A percentile compares a stretch with the other conserved stretches of the same genome.
Evolutionary conservation across 2,113 vertebrate genomes (phyloP).

Genomic region (Pluvianellus socialis): DNA sequence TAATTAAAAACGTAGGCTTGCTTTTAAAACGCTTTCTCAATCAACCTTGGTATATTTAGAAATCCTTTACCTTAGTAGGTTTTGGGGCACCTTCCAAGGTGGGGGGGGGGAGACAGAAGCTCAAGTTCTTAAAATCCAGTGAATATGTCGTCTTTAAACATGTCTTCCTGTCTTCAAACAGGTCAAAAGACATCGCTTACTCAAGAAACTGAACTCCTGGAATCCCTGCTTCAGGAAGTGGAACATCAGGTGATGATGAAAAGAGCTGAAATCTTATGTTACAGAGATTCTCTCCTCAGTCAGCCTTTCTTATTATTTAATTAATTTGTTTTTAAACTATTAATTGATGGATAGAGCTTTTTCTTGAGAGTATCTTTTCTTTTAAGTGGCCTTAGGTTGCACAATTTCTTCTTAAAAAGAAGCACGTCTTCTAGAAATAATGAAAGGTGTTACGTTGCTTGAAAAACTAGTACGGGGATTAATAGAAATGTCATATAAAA

Average conservation of each 20-base stretch:
- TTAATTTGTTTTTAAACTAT: neutral
- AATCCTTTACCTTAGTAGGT: neutral
- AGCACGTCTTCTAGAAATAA: neutral
- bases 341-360: neutral
- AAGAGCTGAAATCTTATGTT: neutral
- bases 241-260: constrained; percentile 90
- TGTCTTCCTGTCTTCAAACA: constrained; percentile 56
- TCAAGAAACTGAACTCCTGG: constrained; percentile 96
- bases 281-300: neutral
- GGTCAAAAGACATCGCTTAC: constrained; percentile 98
- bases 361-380: neutral
- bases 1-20: neutral
- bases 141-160: constrained; percentile 12
- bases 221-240: constrained; percentile 96
- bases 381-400: neutral
- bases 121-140: neutral
- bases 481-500: neutral
- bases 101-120: neutral
- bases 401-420: neutral
- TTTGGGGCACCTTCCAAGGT: neutral
- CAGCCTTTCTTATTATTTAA: neutral
- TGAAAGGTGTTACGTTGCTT: neutral
- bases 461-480: neutral
- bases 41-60: constrained; percentile 37
- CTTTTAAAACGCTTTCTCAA: constrained; percentile 8